These are phyloP conservation scores for Leptinotarsa undecemlineata DNA, from an alignment of 1,140 invertebrate genomes.

Conservation along the genomic window DNA sequence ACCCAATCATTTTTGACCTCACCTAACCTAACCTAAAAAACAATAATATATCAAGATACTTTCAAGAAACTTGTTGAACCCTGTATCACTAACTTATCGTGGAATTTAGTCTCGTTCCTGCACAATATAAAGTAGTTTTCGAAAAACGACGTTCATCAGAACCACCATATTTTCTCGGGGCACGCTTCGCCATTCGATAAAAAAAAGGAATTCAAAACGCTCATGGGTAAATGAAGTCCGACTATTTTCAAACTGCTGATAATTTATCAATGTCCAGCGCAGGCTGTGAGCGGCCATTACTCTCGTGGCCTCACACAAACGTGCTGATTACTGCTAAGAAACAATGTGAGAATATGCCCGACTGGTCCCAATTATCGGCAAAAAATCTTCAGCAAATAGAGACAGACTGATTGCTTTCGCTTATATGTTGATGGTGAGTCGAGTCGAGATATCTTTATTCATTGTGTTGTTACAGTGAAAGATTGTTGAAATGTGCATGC, in stretches of 20 bases:
- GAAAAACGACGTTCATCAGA: background rate
- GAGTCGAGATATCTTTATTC: background rate
- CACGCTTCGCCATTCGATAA: constrained; percentile 2
- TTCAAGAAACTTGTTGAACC: no score
- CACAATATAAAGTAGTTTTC: background rate
- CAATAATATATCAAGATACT: no score
- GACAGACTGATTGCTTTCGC: constrained; percentile 13
- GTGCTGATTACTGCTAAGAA: constrained; percentile 46
- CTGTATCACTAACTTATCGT: background rate
- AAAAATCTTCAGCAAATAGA: constrained; percentile 27
- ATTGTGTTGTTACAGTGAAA: no score
- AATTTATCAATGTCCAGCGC: constrained; percentile 45
- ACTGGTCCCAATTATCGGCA: constrained; percentile 32
- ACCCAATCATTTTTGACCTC: no score
- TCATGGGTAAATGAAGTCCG: constrained; percentile 45
- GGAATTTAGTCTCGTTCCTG: background rate
- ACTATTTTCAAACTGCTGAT: constrained; percentile 46
- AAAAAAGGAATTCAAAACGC: constrained; percentile 41
- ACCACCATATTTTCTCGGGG: constrained; percentile 14
- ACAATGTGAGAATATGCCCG: constrained; percentile 42
- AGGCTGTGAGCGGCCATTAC: constrained; percentile 46
- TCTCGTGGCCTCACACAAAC: constrained; percentile 46
- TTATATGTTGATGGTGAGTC: background rate
- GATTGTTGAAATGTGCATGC: no score
- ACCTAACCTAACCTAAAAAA: no score